These are phyloP conservation scores for Diachasma alloeum DNA, from an alignment of 1,140 invertebrate species.

Conservation along the genomic window DNA sequence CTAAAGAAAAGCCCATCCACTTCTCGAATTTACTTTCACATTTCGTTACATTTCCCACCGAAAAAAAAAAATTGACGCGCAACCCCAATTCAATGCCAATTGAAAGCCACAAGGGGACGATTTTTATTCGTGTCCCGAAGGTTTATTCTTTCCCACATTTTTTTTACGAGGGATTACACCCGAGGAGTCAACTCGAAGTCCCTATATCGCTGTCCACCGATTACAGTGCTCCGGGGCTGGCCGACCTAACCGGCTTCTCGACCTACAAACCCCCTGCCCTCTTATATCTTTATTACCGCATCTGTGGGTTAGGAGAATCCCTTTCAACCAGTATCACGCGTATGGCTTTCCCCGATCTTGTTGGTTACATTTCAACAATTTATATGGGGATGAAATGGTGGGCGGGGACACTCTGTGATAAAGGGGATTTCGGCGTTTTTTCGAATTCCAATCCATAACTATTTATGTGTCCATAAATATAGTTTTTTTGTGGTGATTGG, in stretches of 20 bases:
- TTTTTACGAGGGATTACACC: neutral
- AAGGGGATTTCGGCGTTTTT: neutral
- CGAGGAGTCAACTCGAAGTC: neutral
- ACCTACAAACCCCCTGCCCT: neutral
- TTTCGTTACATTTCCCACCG: neutral
- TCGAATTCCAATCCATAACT: neutral
- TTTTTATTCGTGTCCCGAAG: neutral
- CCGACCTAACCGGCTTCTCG: neutral
- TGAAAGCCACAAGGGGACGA: neutral
- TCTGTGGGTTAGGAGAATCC: neutral
- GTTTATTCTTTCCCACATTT: neutral
- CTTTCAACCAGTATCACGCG: neutral
- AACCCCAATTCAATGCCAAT: neutral
- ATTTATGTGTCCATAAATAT: neutral
- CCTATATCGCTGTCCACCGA: neutral
- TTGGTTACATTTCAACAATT: neutral
- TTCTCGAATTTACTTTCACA: neutral
- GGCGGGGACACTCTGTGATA: neutral
- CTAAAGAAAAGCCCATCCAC: too few species aligned
- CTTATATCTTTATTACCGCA: conserved; percentile 21
- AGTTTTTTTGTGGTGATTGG: neutral
- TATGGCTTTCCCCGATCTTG: neutral
- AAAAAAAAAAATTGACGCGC: too few species aligned
- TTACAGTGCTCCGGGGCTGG: neutral
- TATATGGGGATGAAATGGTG: neutral